phyloP scores from a whole-genome alignment of 1,140 invertebrate genomes.

The Diorhabda sublineata region DNA sequence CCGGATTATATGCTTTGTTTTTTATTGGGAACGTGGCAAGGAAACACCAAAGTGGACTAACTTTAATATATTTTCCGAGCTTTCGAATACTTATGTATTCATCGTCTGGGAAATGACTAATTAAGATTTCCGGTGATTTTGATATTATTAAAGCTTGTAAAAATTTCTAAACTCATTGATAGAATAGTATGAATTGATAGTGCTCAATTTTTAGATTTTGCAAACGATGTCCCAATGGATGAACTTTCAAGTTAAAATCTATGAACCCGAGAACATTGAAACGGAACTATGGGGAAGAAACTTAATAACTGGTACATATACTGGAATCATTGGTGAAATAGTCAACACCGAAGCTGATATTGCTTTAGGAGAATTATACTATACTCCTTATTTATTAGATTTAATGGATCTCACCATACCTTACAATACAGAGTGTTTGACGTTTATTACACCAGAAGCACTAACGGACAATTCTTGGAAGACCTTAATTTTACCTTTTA shows the following conservation, averaged over 20 bases:
- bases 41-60: too few species aligned
- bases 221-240: conserved; percentile 61
- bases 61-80: too few species aligned
- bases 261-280: conserved; percentile 56
- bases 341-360: conserved; percentile 63
- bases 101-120: too few species aligned
- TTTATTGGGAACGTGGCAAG: too few species aligned
- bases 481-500: conserved; percentile 74
- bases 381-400: conserved; percentile 62
- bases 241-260: conserved; percentile 65
- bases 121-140: too few species aligned
- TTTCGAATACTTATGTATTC: too few species aligned
- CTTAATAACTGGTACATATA: conserved; percentile 57
- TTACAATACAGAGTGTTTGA: conserved; percentile 75
- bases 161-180: too few species aligned
- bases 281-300: conserved; percentile 62
- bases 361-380: conserved; percentile 72
- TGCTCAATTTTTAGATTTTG: conserved; percentile 54
- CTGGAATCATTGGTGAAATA: conserved; percentile 66
- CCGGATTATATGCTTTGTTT: too few species aligned
- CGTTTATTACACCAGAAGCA: conserved; percentile 76
- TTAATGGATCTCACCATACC: conserved; percentile 72
- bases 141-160: too few species aligned
- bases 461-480: conserved; percentile 76
- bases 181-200: too few species aligned